Evolutionary conservation across 2,888 invertebrate species (phyloP).

Genomic region (Habrosyne pyritoides): DNA sequence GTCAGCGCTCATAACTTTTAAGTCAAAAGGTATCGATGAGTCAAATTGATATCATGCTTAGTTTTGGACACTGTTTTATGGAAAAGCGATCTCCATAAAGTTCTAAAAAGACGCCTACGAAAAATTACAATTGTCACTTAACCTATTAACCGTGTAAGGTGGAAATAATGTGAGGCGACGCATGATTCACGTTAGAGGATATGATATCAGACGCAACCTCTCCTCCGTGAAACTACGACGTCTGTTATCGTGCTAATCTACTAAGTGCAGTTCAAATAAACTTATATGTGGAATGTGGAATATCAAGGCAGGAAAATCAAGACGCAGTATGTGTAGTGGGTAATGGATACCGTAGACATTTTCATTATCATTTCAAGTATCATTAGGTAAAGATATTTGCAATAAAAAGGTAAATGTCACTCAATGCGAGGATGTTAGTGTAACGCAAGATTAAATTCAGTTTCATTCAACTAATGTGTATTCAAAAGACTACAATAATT

Average conservation of each 20-base stretch:
- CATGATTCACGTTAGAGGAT: slow-evolving; percentile 61
- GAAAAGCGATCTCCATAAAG: no score
- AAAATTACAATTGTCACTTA: slow-evolving; percentile 69
- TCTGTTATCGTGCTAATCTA: slow-evolving; percentile 58
- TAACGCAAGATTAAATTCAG: background rate
- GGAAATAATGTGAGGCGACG: slow-evolving; percentile 47
- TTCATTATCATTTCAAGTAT: background rate
- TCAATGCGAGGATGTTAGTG: background rate
- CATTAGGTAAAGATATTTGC: background rate
- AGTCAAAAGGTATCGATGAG: no score
- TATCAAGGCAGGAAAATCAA: slow-evolving; percentile 27
- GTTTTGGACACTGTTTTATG: no score
- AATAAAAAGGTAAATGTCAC: background rate
- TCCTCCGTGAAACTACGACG: slow-evolving; percentile 59
- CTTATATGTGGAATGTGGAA: slow-evolving; percentile 37
- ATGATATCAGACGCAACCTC: slow-evolving; percentile 71
- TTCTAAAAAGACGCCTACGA: no score
- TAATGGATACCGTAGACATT: background rate
- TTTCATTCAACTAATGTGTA: slow-evolving; percentile 9
- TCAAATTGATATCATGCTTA: no score
- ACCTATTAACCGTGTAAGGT: slow-evolving; percentile 62
- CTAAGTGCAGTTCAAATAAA: slow-evolving; percentile 69
- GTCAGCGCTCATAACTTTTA: no score
- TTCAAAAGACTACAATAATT: slow-evolving; percentile 8
- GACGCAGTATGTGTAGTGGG: background rate